These are phyloP conservation scores for Cottoperca gobio DNA, from an alignment of 2,797 vertebrate genomes.

Conservation along the genomic window DNA sequence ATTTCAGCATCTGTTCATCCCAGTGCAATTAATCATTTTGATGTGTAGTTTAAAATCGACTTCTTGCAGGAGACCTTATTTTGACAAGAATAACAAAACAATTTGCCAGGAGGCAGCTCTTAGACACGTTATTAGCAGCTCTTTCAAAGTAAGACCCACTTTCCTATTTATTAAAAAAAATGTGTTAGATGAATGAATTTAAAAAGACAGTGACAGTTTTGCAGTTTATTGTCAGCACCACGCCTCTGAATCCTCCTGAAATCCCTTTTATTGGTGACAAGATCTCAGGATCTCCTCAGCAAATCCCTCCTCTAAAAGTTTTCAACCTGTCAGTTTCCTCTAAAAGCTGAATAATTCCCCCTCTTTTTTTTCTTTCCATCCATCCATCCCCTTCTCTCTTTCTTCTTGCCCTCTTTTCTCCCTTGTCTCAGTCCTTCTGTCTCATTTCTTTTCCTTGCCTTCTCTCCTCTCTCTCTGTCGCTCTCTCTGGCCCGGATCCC, in stretches of 20 bases:
- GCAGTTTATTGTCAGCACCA: conserved; percentile 70
- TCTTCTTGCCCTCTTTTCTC: conserved; percentile 68
- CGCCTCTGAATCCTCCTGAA: conserved; percentile 76
- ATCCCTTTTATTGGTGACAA: conserved; percentile 84
- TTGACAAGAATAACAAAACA: conserved; percentile 99
- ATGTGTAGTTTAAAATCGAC: conserved; percentile 97
- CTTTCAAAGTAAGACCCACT: conserved; percentile 86
- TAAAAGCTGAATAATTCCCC: conserved; percentile 80
- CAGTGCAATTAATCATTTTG: conserved; percentile 99
- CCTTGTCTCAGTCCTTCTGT: conserved; percentile 73
- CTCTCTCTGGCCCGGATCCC: conserved; percentile 89
- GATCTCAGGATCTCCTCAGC: conserved; percentile 80
- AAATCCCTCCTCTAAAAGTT: conserved; percentile 86
- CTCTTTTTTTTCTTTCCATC: conserved; percentile 46
- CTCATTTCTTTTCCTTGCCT: conserved; percentile 74
- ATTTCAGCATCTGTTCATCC: conserved; percentile 96
- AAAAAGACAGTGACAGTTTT: conserved; percentile 78
- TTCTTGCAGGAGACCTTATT: conserved; percentile 89
- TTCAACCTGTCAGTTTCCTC: conserved; percentile 82
- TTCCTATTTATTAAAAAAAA: conserved; percentile 51
- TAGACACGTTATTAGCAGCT: conserved; percentile 94
- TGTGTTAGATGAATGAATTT: conserved; percentile 82
- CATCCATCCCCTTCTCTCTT: conserved; percentile 66
- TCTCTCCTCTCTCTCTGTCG: conserved; percentile 55
- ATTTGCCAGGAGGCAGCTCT: conserved; percentile 96